Evolutionary conservation across 2,113 vertebrate genomes (phyloP).

Genomic region (Zootoca vivipara): DNA sequence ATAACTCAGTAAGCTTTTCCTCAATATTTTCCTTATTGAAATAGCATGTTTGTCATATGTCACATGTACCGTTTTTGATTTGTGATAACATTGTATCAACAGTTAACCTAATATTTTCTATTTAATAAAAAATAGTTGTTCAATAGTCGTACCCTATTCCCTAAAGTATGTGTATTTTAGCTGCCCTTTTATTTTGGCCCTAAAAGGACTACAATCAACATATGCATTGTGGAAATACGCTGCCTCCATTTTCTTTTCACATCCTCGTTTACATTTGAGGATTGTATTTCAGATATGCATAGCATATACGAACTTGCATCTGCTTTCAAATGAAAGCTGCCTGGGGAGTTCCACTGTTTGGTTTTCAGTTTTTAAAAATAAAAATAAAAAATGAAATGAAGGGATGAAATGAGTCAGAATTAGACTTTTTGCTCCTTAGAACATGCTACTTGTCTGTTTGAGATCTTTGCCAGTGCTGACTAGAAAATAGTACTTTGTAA

Average conservation of each 20-base stretch:
- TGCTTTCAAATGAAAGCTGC: constrained; percentile 1
- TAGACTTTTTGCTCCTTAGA: neutral
- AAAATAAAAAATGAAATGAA: constrained; percentile 5
- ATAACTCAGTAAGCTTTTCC: neutral
- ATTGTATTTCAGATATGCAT: neutral
- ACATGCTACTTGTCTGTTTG: neutral
- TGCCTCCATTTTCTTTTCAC: neutral
- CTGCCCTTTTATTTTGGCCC: neutral
- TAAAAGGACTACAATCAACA: neutral
- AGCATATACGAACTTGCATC: neutral
- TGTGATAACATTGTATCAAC: neutral
- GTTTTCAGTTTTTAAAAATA: no score
- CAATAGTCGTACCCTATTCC: neutral
- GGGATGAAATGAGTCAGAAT: neutral
- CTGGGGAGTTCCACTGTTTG: no score
- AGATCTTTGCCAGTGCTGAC: neutral
- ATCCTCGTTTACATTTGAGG: neutral
- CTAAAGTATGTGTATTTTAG: neutral
- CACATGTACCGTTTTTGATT: neutral
- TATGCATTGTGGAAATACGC: neutral
- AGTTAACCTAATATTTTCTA: neutral
- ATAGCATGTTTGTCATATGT: neutral
- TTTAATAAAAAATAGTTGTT: neutral
- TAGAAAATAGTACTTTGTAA: neutral
- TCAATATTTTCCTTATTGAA: neutral